Percentiles rank a stretch among this genome's conserved stretches.
phyloP scores from a whole-genome alignment of 1,140 invertebrate species.

The Heliconius eleuchia region DNA sequence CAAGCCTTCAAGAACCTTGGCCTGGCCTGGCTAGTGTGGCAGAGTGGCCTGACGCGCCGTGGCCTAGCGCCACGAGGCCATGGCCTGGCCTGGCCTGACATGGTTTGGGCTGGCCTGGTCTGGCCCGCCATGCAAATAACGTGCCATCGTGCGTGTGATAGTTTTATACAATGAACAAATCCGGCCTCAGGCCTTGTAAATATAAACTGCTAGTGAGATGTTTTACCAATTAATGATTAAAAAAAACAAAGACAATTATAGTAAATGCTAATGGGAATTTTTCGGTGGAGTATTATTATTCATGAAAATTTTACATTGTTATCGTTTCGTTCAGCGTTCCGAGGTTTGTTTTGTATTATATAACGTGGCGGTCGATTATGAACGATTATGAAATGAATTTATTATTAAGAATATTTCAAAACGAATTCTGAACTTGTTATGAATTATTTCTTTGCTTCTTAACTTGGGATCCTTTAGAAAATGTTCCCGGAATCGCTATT shows the following conservation, averaged over 20 bases:
- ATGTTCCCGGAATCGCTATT: background rate
- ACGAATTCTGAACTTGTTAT: background rate
- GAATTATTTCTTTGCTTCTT: constrained; percentile 2
- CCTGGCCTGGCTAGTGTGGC: constrained; percentile 16
- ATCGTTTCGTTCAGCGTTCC: constrained; percentile 44
- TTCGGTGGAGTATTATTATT: constrained; percentile 50
- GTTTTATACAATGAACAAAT: constrained; percentile 72
- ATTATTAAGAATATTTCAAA: constrained; percentile 7
- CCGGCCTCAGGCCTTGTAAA: constrained; percentile 68
- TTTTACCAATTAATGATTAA: constrained; percentile 70
- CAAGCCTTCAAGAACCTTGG: constrained; percentile 26
- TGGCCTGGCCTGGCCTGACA: constrained; percentile 19
- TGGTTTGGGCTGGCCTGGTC: constrained; percentile 20
- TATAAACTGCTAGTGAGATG: constrained; percentile 78
- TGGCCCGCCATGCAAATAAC: constrained; percentile 28
- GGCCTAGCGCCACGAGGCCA: constrained; percentile 19
- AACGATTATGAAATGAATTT: background rate
- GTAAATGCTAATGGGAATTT: constrained; percentile 47
- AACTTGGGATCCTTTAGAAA: background rate
- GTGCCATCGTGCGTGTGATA: constrained; percentile 72
- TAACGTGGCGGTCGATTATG: background rate
- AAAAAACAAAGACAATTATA: constrained; percentile 67
- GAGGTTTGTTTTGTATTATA: constrained; percentile 27
- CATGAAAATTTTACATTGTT: constrained; percentile 64
- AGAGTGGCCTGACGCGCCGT: constrained; percentile 16